phyloP scores from a whole-genome alignment of 2,797 vertebrate genomes.

The Halcyon leucocephala region DNA sequence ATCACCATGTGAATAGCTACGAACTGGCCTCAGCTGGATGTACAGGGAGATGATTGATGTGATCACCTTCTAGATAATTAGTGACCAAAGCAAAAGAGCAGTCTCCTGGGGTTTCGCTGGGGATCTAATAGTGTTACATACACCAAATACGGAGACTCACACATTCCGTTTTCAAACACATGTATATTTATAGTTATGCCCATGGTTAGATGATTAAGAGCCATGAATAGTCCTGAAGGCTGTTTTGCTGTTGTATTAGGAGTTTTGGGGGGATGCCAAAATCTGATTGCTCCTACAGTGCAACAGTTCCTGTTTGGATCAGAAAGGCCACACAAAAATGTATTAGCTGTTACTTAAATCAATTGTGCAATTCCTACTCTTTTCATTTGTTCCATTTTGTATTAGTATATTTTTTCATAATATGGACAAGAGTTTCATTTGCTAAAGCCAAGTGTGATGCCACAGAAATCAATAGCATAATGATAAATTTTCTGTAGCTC shows the following conservation, averaged over 20 bases:
- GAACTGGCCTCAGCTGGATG: not conserved
- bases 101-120: not conserved
- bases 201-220: not conserved
- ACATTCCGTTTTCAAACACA: not conserved
- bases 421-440: not conserved
- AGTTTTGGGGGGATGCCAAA: not conserved
- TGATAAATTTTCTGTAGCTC: constrained; percentile 19
- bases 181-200: not conserved
- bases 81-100: not conserved
- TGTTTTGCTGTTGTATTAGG: not conserved
- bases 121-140: not conserved
- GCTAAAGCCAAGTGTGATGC: not conserved
- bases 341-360: not conserved
- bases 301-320: not conserved
- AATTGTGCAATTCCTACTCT: not conserved
- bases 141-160: not conserved
- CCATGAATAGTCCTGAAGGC: not conserved
- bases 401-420: not conserved
- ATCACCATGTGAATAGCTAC: not conserved
- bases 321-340: not conserved
- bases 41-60: not conserved
- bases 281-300: not conserved
- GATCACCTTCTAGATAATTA: not conserved
- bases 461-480: not conserved
- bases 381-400: not conserved